A percentile compares a stretch with the other conserved stretches of the same genome.
Conservation (phyloP, 2,113 vertebrate species). For the Fregata magnificens region DNA sequence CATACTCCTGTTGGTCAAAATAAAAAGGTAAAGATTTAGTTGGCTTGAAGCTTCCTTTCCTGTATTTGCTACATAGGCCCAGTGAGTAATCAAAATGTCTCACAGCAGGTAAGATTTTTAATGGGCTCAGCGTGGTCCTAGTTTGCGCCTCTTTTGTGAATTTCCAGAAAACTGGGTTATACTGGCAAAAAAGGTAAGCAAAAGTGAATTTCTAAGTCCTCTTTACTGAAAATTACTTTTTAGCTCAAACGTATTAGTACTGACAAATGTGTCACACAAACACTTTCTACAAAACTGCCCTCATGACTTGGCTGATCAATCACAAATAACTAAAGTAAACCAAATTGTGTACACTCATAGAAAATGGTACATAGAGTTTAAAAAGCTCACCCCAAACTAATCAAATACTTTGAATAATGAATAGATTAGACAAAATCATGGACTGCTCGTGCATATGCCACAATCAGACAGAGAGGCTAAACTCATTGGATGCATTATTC, state of each 20-base stretch:
- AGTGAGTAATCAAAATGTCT: neutral
- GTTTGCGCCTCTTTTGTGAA: neutral
- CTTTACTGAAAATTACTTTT: neutral
- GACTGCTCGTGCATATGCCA: neutral
- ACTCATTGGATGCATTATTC: slow-evolving; percentile 64
- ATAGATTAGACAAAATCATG: slow-evolving; percentile 34
- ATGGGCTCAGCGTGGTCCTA: neutral
- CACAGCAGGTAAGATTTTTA: neutral
- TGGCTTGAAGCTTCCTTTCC: neutral
- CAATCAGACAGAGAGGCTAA: slow-evolving; percentile 28
- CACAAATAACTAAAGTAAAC: neutral
- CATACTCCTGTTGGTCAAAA: neutral
- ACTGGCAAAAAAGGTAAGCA: neutral
- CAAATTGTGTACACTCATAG: neutral
- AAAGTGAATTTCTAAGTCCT: neutral
- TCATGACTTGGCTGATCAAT: neutral
- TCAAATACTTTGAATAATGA: slow-evolving; percentile 50
- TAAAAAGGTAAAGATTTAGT: neutral
- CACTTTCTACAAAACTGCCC: neutral
- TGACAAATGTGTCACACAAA: neutral
- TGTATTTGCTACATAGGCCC: neutral
- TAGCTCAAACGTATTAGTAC: neutral
- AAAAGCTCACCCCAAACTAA: slow-evolving; percentile 40
- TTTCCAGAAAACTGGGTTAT: neutral
- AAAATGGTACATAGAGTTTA: neutral